phyloP scores from a whole-genome alignment of 2,113 vertebrate species.

The Oxyruncus cristatus region DNA sequence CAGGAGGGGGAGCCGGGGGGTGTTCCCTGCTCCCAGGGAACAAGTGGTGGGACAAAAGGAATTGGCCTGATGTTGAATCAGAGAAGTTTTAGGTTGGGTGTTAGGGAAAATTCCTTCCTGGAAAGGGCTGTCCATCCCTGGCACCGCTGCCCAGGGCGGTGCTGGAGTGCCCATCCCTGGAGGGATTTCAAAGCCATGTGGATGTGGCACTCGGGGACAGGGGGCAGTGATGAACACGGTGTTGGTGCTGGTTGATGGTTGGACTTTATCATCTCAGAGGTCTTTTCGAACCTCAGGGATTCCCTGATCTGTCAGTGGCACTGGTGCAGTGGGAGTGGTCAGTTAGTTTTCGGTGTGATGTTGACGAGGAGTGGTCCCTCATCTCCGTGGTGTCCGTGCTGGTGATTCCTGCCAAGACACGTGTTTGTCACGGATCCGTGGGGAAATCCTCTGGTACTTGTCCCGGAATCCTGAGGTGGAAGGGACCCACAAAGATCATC shows the following conservation, averaged over 20 bases:
- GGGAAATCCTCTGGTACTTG: fast-evolving
- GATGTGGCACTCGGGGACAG: background rate
- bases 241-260: background rate
- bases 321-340: background rate
- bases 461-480: background rate
- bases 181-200: background rate
- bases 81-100: background rate
- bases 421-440: fast-evolving
- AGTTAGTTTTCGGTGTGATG: fast-evolving
- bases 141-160: background rate
- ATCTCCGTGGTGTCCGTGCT: fast-evolving
- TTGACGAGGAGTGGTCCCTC: background rate
- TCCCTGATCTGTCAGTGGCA: background rate
- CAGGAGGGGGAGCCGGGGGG: background rate
- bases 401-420: background rate
- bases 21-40: background rate
- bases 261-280: background rate
- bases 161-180: background rate
- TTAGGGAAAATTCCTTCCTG: no score
- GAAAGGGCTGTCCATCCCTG: background rate
- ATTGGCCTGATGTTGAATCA: background rate
- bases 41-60: background rate
- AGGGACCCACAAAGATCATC: background rate
- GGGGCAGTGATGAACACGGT: background rate
- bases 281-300: background rate